These are phyloP conservation scores for Megalonaias nervosa DNA, from an alignment of 1,140 invertebrate genomes.

Conservation along the genomic window DNA sequence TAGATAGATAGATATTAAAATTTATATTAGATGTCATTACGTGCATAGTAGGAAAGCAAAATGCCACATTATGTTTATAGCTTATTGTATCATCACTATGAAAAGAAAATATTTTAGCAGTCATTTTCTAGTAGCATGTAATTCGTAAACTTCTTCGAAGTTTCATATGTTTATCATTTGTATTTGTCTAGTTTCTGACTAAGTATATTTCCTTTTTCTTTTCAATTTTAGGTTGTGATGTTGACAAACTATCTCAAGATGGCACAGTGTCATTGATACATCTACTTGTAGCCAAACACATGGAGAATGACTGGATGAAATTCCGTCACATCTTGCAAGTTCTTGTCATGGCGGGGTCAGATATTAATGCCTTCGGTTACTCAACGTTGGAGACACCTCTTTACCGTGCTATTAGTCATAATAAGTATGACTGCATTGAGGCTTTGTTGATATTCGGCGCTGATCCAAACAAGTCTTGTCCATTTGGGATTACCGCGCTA, in stretches of 20 bases:
- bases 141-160: too few species aligned
- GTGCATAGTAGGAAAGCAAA: too few species aligned
- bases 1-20: too few species aligned
- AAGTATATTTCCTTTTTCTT: too few species aligned
- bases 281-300: constrained; percentile 5
- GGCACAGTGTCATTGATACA: constrained; percentile 1
- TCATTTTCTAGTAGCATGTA: too few species aligned
- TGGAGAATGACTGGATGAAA: neutral
- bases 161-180: too few species aligned
- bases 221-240: constrained; percentile 16
- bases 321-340: constrained; percentile 9
- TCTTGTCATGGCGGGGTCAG: constrained; percentile 5
- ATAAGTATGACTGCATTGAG: constrained; percentile 3
- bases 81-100: too few species aligned
- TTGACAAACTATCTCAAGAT: neutral
- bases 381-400: constrained; percentile 18
- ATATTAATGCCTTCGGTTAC: constrained; percentile 9
- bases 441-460: constrained; percentile 18
- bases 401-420: constrained; percentile 13
- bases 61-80: too few species aligned
- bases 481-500: constrained; percentile 23
- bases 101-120: too few species aligned
- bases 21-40: too few species aligned
- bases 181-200: too few species aligned
- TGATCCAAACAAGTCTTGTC: constrained; percentile 19